A percentile compares a stretch with the other conserved stretches of the same genome.
Evolutionary conservation across 1,140 invertebrate species (phyloP).

Genomic region (Liolophura sinensis): DNA sequence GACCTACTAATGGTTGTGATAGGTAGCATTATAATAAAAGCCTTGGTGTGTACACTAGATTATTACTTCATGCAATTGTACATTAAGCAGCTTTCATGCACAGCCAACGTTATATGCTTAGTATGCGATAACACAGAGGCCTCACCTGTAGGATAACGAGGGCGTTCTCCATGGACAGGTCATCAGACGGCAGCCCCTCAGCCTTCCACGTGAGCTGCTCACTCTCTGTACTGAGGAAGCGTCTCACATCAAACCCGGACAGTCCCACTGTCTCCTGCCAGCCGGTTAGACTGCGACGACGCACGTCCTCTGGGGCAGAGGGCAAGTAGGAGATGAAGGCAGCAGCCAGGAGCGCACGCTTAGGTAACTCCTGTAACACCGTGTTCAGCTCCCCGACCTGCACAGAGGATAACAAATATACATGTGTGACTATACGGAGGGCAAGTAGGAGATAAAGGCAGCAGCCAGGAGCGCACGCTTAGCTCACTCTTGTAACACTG

Average conservation of each 20-base stretch:
- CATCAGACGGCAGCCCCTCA: conserved; percentile 81
- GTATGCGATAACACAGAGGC: neutral
- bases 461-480: conserved; percentile 71
- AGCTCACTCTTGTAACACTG: conserved; percentile 64
- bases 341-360: conserved; percentile 71
- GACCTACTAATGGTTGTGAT: neutral
- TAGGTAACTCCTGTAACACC: conserved; percentile 65
- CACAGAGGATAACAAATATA: conserved; percentile 2
- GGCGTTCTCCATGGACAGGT: conserved; percentile 80
- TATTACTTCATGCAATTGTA: neutral
- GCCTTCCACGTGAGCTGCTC: conserved; percentile 85
- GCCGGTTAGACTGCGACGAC: conserved; percentile 64
- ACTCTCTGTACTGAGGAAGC: conserved; percentile 75
- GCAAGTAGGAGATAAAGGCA: conserved; percentile 78
- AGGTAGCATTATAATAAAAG: neutral
- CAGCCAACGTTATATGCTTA: neutral
- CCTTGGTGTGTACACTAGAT: neutral
- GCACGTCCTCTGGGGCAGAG: conserved; percentile 69
- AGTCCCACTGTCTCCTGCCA: conserved; percentile 65
- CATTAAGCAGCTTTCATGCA: neutral
- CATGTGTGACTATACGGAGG: conserved; percentile 50
- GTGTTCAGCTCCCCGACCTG: conserved; percentile 53
- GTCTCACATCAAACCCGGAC: conserved; percentile 69
- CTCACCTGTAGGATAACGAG: conserved; percentile 76
- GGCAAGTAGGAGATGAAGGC: conserved; percentile 79